Evolutionary conservation across 2,888 invertebrate genomes (phyloP).

Genomic region (Asteroscopus sphinx): DNA sequence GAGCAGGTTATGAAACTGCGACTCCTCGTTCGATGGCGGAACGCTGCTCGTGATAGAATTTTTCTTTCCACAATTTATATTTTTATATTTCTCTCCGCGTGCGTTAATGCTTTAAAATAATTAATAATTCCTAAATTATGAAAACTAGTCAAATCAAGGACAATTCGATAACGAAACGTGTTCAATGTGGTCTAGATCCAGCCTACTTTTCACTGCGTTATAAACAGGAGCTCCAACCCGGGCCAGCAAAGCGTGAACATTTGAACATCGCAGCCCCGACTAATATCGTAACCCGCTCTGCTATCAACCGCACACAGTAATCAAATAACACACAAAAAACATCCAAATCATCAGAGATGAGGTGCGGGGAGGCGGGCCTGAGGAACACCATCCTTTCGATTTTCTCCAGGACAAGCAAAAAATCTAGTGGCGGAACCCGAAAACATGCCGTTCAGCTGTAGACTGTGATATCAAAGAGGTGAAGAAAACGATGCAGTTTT

Average conservation of each 20-base stretch:
- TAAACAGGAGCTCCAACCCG: constrained; percentile 25
- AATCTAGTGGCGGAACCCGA: not conserved
- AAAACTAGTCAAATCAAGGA: too few species aligned
- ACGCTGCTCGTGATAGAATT: too few species aligned
- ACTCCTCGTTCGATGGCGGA: too few species aligned
- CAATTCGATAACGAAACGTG: too few species aligned
- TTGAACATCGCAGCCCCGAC: constrained; percentile 40
- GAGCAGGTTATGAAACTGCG: too few species aligned
- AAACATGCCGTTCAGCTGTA: too few species aligned
- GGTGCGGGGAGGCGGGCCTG: constrained; percentile 42
- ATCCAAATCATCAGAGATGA: constrained; percentile 63
- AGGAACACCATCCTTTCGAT: constrained; percentile 1
- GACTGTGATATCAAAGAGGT: too few species aligned
- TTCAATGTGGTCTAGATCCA: not conserved
- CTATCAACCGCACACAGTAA: constrained; percentile 72
- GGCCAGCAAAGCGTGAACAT: constrained; percentile 44
- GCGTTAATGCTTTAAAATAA: too few species aligned
- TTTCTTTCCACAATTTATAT: too few species aligned
- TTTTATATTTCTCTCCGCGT: too few species aligned
- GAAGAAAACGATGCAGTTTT: too few species aligned
- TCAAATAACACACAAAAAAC: constrained; percentile 79
- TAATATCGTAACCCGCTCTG: constrained; percentile 48
- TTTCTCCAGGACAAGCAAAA: not conserved
- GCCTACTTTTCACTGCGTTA: constrained; percentile 1
- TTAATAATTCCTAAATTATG: too few species aligned